A percentile compares a stretch with the other conserved stretches of the same genome.
phyloP scores from a whole-genome alignment of 2,888 invertebrate genomes.

The Tholera decimalis region DNA sequence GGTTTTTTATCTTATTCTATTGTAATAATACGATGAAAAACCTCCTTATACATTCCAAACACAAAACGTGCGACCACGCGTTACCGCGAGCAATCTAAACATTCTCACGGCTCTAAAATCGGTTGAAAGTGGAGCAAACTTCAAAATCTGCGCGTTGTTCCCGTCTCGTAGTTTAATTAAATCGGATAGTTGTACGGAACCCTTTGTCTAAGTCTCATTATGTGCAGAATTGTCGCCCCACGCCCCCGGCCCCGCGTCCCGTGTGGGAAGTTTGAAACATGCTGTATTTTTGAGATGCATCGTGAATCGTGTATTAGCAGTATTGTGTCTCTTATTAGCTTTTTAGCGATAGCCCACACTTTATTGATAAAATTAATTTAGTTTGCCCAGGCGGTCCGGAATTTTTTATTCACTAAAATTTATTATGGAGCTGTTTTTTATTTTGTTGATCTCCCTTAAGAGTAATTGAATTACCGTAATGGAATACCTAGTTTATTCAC shows the following conservation, averaged over 20 bases:
- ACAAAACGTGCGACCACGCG: background rate
- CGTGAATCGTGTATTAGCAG: constrained; percentile 13
- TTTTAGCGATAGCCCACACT: no score
- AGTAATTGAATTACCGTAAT: background rate
- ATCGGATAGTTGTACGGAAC: constrained; percentile 74
- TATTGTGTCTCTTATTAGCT: background rate
- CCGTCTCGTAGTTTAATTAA: constrained; percentile 75
- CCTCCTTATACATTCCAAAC: background rate
- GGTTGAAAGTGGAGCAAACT: constrained; percentile 64
- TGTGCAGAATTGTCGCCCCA: constrained; percentile 62
- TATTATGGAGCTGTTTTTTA: background rate
- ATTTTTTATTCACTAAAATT: no score
- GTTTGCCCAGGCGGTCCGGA: no score
- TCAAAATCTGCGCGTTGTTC: constrained; percentile 70
- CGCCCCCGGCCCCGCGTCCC: constrained; percentile 5
- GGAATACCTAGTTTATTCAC: background rate
- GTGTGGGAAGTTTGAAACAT: constrained; percentile 33
- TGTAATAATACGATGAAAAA: background rate
- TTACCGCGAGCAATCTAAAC: background rate
- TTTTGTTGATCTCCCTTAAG: background rate
- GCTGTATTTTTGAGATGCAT: constrained; percentile 36
- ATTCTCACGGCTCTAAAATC: constrained; percentile 20
- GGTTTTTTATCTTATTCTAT: no score
- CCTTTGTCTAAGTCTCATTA: constrained; percentile 71
- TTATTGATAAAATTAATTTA: background rate